Evolutionary conservation across 2,113 vertebrate genomes (phyloP).

Genomic region (Propithecus coquereli): DNA sequence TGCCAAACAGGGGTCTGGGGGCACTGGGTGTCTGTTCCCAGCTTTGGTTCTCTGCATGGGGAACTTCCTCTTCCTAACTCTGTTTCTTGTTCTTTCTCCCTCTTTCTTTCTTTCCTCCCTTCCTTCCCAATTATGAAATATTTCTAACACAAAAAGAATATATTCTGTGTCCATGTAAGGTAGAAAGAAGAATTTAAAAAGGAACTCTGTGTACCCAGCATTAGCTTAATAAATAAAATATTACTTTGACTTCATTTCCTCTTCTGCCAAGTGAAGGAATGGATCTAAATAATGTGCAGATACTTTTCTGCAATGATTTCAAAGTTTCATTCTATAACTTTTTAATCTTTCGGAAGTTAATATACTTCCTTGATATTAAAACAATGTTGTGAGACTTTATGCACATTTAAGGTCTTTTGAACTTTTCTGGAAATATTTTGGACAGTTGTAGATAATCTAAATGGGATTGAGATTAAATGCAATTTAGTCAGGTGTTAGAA

Average conservation of each 20-base stretch:
- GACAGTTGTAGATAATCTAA: neutral
- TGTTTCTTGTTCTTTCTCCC: neutral
- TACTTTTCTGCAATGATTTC: slow-evolving; percentile 1
- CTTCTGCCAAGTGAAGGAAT: neutral
- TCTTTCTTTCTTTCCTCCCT: neutral
- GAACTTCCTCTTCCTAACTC: neutral
- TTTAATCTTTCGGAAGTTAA: neutral
- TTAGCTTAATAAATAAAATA: slow-evolving; percentile 5
- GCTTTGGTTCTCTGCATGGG: neutral
- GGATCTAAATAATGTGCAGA: neutral
- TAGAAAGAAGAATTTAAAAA: neutral
- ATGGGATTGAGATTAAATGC: neutral
- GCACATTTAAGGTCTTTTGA: neutral
- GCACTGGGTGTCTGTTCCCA: neutral
- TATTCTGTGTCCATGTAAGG: neutral
- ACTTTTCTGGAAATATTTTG: slow-evolving; percentile 22
- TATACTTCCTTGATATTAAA: neutral
- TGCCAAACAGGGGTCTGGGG: neutral
- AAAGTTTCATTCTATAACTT: neutral
- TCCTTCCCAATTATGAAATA: neutral
- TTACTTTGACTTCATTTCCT: slow-evolving; percentile 14
- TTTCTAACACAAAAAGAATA: neutral
- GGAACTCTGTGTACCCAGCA: neutral
- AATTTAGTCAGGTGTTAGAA: neutral
- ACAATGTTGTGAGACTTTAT: neutral